phyloP scores from a whole-genome alignment of 2,113 vertebrate species.

The Paradoxurus hermaphroditus region DNA sequence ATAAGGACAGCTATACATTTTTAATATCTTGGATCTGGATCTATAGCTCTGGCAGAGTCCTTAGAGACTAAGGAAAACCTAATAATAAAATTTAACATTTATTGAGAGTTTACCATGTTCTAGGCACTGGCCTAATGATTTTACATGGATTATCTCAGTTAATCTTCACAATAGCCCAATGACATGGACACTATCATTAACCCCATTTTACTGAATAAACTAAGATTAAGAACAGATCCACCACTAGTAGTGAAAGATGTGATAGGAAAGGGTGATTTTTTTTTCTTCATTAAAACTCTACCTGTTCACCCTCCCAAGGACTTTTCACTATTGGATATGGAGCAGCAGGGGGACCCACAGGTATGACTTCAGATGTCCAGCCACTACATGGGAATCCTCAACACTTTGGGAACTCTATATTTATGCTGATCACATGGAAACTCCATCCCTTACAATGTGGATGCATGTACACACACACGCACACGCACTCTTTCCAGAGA shows the following conservation, averaged over 20 bases:
- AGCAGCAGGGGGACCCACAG: not conserved
- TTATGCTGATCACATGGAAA: not conserved
- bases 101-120: not conserved
- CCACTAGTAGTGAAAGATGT: not conserved
- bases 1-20: constrained; percentile 35
- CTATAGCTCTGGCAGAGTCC: not conserved
- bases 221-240: not conserved
- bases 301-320: not conserved
- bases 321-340: not conserved
- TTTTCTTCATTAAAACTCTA: not conserved
- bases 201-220: not conserved
- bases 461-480: not conserved
- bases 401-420: not conserved
- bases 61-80: constrained; percentile 16
- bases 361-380: not conserved
- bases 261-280: not conserved
- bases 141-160: not conserved
- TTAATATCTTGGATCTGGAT: not conserved
- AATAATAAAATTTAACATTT: not conserved
- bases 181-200: not conserved
- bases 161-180: not conserved
- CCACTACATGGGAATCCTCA: not conserved
- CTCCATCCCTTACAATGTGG: not conserved
- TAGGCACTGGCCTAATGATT: not conserved
- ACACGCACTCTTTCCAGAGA: not conserved